Evolutionary conservation across 2,888 invertebrate genomes (phyloP).

Genomic region (Chymomyza amoena): DNA sequence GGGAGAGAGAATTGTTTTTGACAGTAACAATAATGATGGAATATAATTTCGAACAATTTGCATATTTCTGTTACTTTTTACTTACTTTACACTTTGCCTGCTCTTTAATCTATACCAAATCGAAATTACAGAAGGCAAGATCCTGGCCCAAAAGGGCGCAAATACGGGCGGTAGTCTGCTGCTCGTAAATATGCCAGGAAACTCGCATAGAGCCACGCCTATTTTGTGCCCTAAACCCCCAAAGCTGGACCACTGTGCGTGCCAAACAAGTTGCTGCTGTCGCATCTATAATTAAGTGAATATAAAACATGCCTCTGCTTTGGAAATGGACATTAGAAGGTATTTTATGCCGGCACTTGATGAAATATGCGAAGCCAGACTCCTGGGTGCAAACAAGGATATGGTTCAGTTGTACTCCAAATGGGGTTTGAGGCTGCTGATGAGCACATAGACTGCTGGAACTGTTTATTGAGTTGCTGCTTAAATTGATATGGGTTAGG

Average conservation of each 20-base stretch:
- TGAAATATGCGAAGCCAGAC: slow-evolving; percentile 26
- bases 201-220: slow-evolving; percentile 6
- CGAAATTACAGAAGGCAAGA: not conserved
- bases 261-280: slow-evolving; percentile 30
- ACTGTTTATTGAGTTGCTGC: not conserved
- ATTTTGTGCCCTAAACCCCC: not conserved
- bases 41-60: not conserved
- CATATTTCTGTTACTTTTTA: not conserved
- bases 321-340: slow-evolving; percentile 29
- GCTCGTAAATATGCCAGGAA: slow-evolving; percentile 46
- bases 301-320: slow-evolving; percentile 33
- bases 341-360: slow-evolving; percentile 43
- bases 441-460: not conserved
- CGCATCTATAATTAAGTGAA: slow-evolving; percentile 71
- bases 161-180: not conserved
- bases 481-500: not conserved
- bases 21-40: not conserved
- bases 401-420: too few species aligned
- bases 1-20: not conserved
- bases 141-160: too few species aligned
- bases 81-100: not conserved
- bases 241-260: not conserved
- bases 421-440: too few species aligned
- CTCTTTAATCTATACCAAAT: not conserved
- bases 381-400: too few species aligned